Conservation (phyloP, 2,888 invertebrate species). For the Microctonus brassicae region DNA sequence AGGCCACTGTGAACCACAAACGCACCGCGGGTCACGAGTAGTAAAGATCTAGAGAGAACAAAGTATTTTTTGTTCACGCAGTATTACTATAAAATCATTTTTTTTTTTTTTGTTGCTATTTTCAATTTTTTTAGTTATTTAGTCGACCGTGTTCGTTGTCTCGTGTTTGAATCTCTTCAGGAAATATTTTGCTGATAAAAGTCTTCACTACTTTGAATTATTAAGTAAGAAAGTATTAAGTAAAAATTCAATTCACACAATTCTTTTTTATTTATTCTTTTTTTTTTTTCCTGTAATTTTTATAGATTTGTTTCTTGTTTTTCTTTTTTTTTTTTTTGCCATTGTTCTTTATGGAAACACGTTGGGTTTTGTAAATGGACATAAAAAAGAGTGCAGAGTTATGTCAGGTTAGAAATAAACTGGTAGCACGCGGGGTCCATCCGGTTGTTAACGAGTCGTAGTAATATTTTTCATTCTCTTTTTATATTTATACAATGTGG, state of each 20-base stretch:
- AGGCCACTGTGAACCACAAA: constrained; percentile 61
- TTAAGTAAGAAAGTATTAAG: background rate
- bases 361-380: constrained; percentile 3
- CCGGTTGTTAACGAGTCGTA: constrained; percentile 41
- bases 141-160: background rate
- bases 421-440: constrained; percentile 9
- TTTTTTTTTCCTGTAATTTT: background rate
- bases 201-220: background rate
- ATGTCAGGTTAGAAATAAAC: constrained; percentile 24
- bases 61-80: background rate
- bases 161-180: background rate
- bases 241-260: no score
- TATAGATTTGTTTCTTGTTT: background rate
- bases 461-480: constrained; percentile 23
- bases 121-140: background rate
- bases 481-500: background rate
- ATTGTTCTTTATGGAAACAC: background rate
- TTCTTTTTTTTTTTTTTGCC: background rate
- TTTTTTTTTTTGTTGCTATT: background rate
- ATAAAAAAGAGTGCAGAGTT: constrained; percentile 16
- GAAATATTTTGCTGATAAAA: background rate
- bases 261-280: background rate
- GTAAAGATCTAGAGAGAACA: constrained; percentile 51
- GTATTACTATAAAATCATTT: background rate
- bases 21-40: constrained; percentile 60